Evolutionary conservation across 2,888 invertebrate genomes (phyloP).

Genomic region (Liodrosophila aerea): DNA sequence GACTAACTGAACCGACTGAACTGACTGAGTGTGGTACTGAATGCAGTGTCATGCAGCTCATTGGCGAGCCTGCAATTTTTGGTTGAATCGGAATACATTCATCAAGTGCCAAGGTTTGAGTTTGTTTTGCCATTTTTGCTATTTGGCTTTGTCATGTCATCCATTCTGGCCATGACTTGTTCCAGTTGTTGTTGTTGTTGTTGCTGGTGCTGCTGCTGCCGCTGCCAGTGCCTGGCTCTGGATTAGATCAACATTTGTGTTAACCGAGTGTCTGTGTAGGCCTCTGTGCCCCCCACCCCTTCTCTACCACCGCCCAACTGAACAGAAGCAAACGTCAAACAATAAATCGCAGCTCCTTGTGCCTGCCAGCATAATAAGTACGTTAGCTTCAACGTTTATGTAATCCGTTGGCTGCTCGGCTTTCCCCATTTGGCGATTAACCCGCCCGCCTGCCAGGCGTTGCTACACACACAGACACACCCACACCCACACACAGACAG

Average conservation of each 20-base stretch:
- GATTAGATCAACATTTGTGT: slow-evolving; percentile 76
- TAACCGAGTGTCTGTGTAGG: slow-evolving; percentile 27
- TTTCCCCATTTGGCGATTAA: slow-evolving; percentile 51
- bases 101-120: slow-evolving; percentile 46
- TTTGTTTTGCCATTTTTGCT: slow-evolving; percentile 59
- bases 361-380: slow-evolving; percentile 78
- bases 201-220: background rate
- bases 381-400: slow-evolving; percentile 65
- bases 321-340: slow-evolving; percentile 70
- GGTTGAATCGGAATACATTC: slow-evolving; percentile 40
- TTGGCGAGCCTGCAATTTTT: slow-evolving; percentile 46
- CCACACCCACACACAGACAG: background rate
- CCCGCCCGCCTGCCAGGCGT: slow-evolving; percentile 48
- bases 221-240: slow-evolving; percentile 32
- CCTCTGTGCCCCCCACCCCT: too few relatives aligned
- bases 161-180: slow-evolving; percentile 41
- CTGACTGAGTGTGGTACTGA: slow-evolving; percentile 28
- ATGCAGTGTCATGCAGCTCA: slow-evolving; percentile 56
- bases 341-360: slow-evolving; percentile 75
- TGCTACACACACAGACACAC: slow-evolving; percentile 15
- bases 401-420: slow-evolving; percentile 62
- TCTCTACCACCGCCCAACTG: too few relatives aligned
- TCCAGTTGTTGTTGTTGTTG: background rate
- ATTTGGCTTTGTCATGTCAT: slow-evolving; percentile 65
- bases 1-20: background rate